Evolutionary conservation across 1,140 invertebrate species (phyloP).

Genomic region (Meteorus sp.): DNA sequence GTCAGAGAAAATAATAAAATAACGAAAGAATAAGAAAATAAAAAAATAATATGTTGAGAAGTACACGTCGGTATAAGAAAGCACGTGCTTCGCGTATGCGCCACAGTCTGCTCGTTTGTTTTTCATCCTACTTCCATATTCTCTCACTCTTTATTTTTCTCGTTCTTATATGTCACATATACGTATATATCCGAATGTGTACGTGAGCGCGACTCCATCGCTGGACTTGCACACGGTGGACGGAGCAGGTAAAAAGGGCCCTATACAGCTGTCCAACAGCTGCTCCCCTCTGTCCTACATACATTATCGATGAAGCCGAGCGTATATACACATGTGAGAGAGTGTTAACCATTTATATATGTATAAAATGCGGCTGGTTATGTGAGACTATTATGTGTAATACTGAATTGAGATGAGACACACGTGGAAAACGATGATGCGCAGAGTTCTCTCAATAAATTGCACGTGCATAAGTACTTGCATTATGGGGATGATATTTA

Average conservation of each 20-base stretch:
- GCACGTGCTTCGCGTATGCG: conserved; percentile 26
- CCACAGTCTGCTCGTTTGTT: conserved; percentile 8
- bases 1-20: no score
- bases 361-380: conserved; percentile 8
- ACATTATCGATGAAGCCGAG: conserved; percentile 40
- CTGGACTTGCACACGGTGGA: conserved; percentile 35
- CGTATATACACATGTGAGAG: conserved; percentile 15
- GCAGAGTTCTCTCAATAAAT: conserved; percentile 22
- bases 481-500: conserved; percentile 5
- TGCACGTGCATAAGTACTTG: conserved; percentile 10
- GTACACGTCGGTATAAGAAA: conserved; percentile 13
- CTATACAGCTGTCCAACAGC: conserved; percentile 60
- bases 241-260: conserved; percentile 57
- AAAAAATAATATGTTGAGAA: no score
- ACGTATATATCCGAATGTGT: background rate
- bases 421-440: conserved; percentile 37
- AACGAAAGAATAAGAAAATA: no score
- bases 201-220: conserved; percentile 21
- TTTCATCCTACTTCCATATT: conserved; percentile 7
- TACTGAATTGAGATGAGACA: conserved; percentile 21
- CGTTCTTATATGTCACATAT: conserved; percentile 20
- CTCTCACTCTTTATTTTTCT: conserved; percentile 9
- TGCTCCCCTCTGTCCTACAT: conserved; percentile 58
- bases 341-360: no score
- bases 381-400: background rate